Conservation (phyloP, 2,888 invertebrate species). For the Drosophila formosana region DNA sequence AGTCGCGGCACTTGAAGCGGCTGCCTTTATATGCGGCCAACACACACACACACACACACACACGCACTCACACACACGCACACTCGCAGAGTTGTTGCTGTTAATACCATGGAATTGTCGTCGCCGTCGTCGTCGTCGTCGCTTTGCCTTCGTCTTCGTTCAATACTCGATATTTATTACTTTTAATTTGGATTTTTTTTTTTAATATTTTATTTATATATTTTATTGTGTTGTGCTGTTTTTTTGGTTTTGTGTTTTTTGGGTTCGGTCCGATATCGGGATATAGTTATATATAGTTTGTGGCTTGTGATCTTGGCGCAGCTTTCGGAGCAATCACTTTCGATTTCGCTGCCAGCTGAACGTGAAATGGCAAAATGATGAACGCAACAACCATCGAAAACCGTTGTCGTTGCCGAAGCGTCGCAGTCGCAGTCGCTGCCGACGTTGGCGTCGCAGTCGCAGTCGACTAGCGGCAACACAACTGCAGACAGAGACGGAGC, state of each 20-base stretch:
- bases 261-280: constrained; percentile 11
- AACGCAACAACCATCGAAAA: constrained; percentile 81
- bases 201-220: constrained; percentile 1
- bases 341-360: constrained; percentile 85
- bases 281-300: constrained; percentile 7
- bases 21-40: constrained; percentile 56
- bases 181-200: constrained; percentile 6
- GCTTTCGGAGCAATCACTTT: constrained; percentile 83
- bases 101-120: constrained; percentile 41
- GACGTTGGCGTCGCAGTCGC: constrained; percentile 14
- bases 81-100: constrained; percentile 10
- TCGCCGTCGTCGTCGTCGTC: constrained; percentile 9
- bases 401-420: constrained; percentile 55
- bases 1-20: constrained; percentile 61
- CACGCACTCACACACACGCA: constrained; percentile 10
- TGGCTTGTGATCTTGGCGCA: constrained; percentile 64
- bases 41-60: constrained; percentile 22
- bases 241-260: constrained; percentile 19
- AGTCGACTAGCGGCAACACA: constrained; percentile 32
- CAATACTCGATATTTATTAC: constrained; percentile 18
- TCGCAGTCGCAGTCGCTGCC: constrained; percentile 19
- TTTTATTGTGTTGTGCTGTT: neutral
- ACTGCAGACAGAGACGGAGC: constrained; percentile 27
- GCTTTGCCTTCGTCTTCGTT: constrained; percentile 1
- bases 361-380: constrained; percentile 84